These are phyloP conservation scores for Ophioninae sp. DNA, from an alignment of 2,888 invertebrate species.

Conservation along the genomic window DNA sequence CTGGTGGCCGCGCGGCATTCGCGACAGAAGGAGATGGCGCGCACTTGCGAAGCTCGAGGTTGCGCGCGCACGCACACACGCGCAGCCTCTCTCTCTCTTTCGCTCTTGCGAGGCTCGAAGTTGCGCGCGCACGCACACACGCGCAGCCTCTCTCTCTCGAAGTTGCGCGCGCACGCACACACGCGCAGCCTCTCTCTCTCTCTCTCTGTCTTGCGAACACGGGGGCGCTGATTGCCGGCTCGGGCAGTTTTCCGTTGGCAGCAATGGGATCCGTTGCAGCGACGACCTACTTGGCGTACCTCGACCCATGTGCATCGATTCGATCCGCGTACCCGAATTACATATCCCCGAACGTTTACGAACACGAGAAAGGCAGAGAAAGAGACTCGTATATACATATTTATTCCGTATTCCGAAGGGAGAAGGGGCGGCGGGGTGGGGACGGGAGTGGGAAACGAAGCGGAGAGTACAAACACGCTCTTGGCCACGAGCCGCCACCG, in stretches of 20 bases:
- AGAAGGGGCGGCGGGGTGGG: no score
- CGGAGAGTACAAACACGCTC: no score
- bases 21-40: slow-evolving; percentile 18
- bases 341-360: slow-evolving; percentile 48
- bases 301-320: slow-evolving; percentile 80
- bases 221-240: slow-evolving; percentile 18
- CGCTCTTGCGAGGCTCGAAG: no score
- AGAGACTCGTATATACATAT: no score
- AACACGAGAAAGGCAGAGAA: background rate
- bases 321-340: slow-evolving; percentile 76
- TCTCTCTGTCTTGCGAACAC: background rate
- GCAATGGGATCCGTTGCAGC: slow-evolving; percentile 76
- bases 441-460: no score
- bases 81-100: no score
- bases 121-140: no score
- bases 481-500: no score
- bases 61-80: no score
- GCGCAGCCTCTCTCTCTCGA: no score
- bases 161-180: slow-evolving; percentile 31
- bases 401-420: no score
- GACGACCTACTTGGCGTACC: slow-evolving; percentile 80
- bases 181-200: slow-evolving; percentile 19
- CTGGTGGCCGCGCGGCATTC: slow-evolving; percentile 45
- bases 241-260: slow-evolving; percentile 73
- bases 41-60: no score